Conservation (phyloP, 2,113 vertebrate genomes). For the Ophthalmolycus amberensis region DNA sequence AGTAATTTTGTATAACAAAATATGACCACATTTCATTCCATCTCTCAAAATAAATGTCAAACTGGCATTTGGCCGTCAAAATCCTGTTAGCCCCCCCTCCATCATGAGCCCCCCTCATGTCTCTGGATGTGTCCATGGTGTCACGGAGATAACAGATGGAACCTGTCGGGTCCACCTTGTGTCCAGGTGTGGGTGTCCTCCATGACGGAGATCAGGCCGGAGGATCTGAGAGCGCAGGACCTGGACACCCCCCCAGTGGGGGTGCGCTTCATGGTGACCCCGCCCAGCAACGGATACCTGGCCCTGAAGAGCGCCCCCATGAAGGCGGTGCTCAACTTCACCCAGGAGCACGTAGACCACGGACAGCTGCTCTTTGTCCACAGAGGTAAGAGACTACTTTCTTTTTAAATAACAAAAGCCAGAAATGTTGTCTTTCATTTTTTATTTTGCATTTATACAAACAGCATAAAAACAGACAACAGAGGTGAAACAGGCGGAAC, state of each 20-base stretch:
- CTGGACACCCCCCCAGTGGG: conserved; percentile 83
- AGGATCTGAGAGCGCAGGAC: conserved; percentile 87
- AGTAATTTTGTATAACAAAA: neutral
- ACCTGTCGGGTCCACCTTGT: neutral
- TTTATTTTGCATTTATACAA: neutral
- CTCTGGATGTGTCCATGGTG: neutral
- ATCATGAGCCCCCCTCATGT: neutral
- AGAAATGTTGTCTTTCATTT: neutral
- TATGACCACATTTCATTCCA: conserved; percentile 15
- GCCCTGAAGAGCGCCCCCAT: conserved; percentile 86
- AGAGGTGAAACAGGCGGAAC: neutral
- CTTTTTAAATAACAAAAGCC: neutral
- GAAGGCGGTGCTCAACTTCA: conserved; percentile 88
- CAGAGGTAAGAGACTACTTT: conserved; percentile 75
- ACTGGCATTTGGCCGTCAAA: conserved; percentile 23
- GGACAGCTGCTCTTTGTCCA: conserved; percentile 90
- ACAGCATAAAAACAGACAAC: neutral
- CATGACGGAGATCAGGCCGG: conserved; percentile 86
- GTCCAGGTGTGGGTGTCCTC: conserved; percentile 90
- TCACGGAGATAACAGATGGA: neutral
- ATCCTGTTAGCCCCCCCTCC: neutral
- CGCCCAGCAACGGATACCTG: conserved; percentile 90
- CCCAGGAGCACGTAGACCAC: conserved; percentile 87
- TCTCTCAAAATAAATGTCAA: conserved; percentile 31
- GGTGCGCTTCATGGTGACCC: conserved; percentile 86